A percentile compares a stretch with the other conserved stretches of the same genome.
Evolutionary conservation across 2,113 vertebrate genomes (phyloP).

Genomic region (Columba janthina): DNA sequence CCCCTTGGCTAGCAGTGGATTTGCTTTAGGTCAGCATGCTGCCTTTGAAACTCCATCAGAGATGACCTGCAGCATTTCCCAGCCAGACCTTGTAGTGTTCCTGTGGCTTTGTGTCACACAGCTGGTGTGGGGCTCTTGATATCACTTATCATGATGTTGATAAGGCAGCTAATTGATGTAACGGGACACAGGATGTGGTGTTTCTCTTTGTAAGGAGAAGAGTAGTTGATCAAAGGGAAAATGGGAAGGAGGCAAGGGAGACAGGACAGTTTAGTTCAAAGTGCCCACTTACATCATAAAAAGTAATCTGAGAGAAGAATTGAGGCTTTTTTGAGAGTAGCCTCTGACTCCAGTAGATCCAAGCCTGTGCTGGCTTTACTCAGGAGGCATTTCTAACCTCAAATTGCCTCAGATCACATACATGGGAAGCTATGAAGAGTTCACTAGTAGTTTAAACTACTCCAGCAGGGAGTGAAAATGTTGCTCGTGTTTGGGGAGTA

Average conservation of each 20-base stretch:
- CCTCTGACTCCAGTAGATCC: not conserved
- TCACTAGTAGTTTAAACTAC: not conserved
- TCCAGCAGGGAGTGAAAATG: not conserved
- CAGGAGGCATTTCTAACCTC: not conserved
- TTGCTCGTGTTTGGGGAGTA: not conserved
- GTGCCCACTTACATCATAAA: not conserved
- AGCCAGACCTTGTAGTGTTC: not conserved
- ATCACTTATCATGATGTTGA: not conserved
- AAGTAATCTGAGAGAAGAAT: not conserved
- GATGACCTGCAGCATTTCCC: not conserved
- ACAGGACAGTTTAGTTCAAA: not conserved
- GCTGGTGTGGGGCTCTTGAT: not conserved
- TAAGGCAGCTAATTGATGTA: not conserved
- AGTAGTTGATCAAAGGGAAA: not conserved
- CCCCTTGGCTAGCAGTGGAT: not conserved
- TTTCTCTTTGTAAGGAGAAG: not conserved
- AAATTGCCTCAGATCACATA: fast-evolving
- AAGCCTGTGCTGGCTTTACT: not conserved
- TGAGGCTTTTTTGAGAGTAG: not conserved
- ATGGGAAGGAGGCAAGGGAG: not conserved
- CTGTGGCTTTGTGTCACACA: not conserved
- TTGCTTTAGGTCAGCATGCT: not conserved
- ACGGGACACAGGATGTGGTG: not conserved
- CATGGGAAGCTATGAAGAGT: not conserved
- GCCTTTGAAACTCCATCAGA: not conserved